A percentile compares a stretch with the other conserved stretches of the same genome.
phyloP scores from a whole-genome alignment of 2,113 vertebrate species.

The Aptenodytes forsteri region DNA sequence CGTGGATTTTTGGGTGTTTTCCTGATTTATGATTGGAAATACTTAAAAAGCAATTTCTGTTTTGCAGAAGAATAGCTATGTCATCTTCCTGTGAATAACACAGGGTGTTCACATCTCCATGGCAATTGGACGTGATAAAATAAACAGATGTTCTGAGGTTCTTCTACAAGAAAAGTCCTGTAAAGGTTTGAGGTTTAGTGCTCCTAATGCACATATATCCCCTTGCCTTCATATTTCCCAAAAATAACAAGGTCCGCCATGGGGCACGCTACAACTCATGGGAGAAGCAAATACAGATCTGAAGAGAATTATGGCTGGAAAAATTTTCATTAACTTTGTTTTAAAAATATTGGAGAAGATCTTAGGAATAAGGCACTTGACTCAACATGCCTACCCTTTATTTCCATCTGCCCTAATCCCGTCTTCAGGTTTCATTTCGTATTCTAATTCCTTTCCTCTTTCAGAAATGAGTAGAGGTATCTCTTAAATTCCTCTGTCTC shows the following conservation, averaged over 20 bases:
- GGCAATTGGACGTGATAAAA: constrained; percentile 49
- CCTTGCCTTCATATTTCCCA: background rate
- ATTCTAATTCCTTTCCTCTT: background rate
- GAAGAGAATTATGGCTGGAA: background rate
- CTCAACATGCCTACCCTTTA: background rate
- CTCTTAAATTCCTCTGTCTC: background rate
- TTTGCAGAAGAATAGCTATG: constrained; percentile 62
- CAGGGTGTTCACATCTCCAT: constrained; percentile 62
- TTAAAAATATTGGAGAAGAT: background rate
- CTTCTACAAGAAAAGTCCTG: background rate
- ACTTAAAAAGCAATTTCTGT: constrained; percentile 56
- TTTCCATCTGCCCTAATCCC: constrained; percentile 10
- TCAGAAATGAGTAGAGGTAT: background rate
- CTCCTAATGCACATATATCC: background rate
- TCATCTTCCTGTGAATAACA: constrained; percentile 67
- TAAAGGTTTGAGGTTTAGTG: background rate
- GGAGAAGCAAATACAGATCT: background rate
- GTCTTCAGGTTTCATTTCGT: background rate
- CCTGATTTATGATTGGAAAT: constrained; percentile 60
- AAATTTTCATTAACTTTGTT: background rate
- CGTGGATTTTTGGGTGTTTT: constrained; percentile 19
- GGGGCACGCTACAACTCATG: background rate
- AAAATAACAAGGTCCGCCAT: background rate
- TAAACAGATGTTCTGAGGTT: constrained; percentile 48
- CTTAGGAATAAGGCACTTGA: background rate